These are phyloP conservation scores for Anneissia japonica DNA, from an alignment of 35 echinoderm and acorn worm species.

Conservation along the genomic window DNA sequence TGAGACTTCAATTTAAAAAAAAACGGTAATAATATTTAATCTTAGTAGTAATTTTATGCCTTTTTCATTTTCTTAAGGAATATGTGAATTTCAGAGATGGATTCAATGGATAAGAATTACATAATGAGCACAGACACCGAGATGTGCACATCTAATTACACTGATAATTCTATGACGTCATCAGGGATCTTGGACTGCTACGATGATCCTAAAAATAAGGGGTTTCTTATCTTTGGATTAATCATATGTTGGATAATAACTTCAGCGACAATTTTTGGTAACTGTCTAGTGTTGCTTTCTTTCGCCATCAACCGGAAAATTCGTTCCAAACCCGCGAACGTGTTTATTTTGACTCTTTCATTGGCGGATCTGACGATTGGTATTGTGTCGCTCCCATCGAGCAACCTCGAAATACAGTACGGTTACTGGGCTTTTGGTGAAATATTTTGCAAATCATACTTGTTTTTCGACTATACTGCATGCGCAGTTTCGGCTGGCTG, in stretches of 20 bases:
- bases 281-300: slow-evolving; percentile 22
- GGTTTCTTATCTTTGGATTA: too few species aligned
- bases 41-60: too few species aligned
- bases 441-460: slow-evolving; percentile 26
- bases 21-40: too few species aligned
- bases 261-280: slow-evolving; percentile 17
- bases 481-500: neutral
- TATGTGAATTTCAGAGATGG: too few species aligned
- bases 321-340: slow-evolving; percentile 26
- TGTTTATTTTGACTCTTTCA: slow-evolving; percentile 42
- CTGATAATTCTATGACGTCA: too few species aligned
- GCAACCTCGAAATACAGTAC: neutral
- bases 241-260: neutral
- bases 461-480: slow-evolving; percentile 28
- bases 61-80: too few species aligned
- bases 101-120: too few species aligned
- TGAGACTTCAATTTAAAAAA: too few species aligned
- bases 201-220: too few species aligned
- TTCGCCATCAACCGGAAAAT: slow-evolving; percentile 30
- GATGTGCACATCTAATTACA: too few species aligned
- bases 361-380: slow-evolving; percentile 42
- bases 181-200: too few species aligned
- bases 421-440: slow-evolving; percentile 34
- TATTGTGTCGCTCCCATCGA: slow-evolving; percentile 21
- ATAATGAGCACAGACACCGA: too few species aligned